phyloP scores from a whole-genome alignment of 2,113 vertebrate species.

The Atlantisia rogersi region DNA sequence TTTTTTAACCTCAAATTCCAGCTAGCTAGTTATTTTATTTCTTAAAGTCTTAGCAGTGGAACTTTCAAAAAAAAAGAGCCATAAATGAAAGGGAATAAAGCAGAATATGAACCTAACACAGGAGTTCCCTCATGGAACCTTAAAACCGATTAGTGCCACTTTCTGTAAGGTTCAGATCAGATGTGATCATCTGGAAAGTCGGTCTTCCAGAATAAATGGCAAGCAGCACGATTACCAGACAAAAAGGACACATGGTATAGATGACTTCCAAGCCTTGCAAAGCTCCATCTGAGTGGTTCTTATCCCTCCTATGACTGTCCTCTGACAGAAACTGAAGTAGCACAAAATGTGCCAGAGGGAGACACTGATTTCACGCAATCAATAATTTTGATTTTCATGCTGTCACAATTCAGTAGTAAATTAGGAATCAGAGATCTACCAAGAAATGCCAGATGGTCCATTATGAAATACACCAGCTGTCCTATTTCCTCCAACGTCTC shows the following conservation, averaged over 20 bases:
- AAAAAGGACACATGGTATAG: background rate
- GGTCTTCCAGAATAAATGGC: background rate
- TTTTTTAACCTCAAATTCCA: background rate
- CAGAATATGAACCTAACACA: background rate
- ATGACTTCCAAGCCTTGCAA: conserved; percentile 23
- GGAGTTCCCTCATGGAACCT: background rate
- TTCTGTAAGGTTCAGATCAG: conserved; percentile 1
- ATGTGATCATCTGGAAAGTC: background rate
- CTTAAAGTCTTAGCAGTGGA: background rate
- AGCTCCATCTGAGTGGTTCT: background rate
- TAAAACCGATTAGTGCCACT: background rate
- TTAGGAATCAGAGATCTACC: conserved; percentile 56
- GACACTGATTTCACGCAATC: conserved; percentile 44
- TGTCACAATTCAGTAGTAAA: conserved; percentile 61
- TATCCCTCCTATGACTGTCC: background rate
- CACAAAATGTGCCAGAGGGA: conserved; percentile 19
- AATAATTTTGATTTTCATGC: conserved; percentile 53
- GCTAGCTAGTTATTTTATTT: background rate
- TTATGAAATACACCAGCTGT: conserved; percentile 61
- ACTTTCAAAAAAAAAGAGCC: background rate
- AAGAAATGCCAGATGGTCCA: conserved; percentile 62
- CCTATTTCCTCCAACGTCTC: conserved; percentile 13
- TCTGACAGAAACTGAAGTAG: background rate
- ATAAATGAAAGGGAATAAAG: background rate
- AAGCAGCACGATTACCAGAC: background rate